Evolutionary conservation across 2,113 vertebrate species (phyloP), one percentile per base, ranked within the genome.

Genomic region (Microcebus jonahi): DNA sequence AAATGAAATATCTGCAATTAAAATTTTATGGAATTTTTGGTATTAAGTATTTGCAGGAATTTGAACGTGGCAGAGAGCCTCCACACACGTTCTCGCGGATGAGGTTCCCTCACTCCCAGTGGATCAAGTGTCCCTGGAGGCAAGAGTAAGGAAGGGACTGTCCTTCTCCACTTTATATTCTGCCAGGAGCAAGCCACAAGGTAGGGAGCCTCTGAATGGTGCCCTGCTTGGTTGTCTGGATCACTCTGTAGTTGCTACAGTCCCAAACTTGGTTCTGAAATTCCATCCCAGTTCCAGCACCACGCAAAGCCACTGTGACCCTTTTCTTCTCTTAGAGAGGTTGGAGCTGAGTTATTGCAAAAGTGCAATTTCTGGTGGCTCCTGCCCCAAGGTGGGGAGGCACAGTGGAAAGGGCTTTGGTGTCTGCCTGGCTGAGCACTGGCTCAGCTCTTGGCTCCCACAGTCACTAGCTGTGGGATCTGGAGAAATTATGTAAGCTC

Each of bases 191-290:
- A n/a, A 36, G 29, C 4, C 14, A 0, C 31, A 18, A 25, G 29
- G 39, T 0, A 8, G 45, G 75, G 20, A 0, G 2, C 55, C 9
- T 61, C 57, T 0, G 23, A 39, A 8, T 3, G 11, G 34, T 1
- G 10, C 11, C 79, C 36, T 57, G 14, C 14, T 85, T 63, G 0
- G 0, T 18, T 59, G 13, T 5, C 42, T 2, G 57, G 6, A 57
- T 15, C 82, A n/a, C 67, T 34, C 2, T 17, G 21, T 0, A 11
- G 21, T 18, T 20, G 71, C 2, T 42, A 82, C 18, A 68, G 29
- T 17, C 48, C 13, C 31, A 23, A 61, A 17, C 20, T 59, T 36
- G 59, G 50, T 42, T 86, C 79, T 57, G 34, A 73, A 77, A 70
- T 70, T 18, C 83, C 17, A 8, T 12, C 61, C 10, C 7, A 13